A percentile compares a stretch with the other conserved stretches of the same genome.
These are phyloP conservation scores for Trichomycterus rosablanca DNA, from an alignment of 2,113 vertebrate species.

Conservation along the genomic window DNA sequence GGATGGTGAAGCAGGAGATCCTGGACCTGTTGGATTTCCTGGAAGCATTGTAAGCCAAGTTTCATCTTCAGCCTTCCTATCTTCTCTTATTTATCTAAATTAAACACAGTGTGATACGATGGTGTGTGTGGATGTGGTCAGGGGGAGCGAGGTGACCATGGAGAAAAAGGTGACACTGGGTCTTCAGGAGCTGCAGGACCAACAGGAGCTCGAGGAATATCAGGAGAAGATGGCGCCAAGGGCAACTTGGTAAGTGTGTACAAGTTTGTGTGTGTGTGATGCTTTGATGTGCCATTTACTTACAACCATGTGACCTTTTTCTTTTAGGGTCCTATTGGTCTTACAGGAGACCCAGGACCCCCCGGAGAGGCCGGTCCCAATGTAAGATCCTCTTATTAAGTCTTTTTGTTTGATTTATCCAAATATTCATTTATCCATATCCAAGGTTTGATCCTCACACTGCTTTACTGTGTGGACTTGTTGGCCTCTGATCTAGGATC, in stretches of 20 bases:
- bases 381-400: conserved; percentile 51
- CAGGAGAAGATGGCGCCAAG: conserved; percentile 91
- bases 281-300: background rate
- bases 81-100: too few species aligned
- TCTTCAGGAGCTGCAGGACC: conserved; percentile 84
- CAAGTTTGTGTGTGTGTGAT: background rate
- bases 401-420: background rate
- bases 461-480: too few species aligned
- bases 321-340: conserved; percentile 69
- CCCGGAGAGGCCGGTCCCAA: conserved; percentile 70
- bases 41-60: conserved; percentile 55
- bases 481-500: too few species aligned
- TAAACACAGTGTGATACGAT: too few species aligned
- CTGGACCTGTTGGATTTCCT: conserved; percentile 59
- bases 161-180: conserved; percentile 92
- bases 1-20: conserved; percentile 68
- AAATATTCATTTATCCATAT: background rate
- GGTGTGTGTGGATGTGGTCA: conserved; percentile 24
- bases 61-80: background rate
- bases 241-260: conserved; percentile 80
- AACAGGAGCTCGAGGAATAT: conserved; percentile 82
- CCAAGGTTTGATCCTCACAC: too few species aligned
- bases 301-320: background rate
- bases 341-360: conserved; percentile 68
- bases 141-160: conserved; percentile 84